Percentiles rank a stretch among this genome's conserved stretches.
phyloP scores from a whole-genome alignment of 23 tunicate species.

The Pegea sp. region DNA sequence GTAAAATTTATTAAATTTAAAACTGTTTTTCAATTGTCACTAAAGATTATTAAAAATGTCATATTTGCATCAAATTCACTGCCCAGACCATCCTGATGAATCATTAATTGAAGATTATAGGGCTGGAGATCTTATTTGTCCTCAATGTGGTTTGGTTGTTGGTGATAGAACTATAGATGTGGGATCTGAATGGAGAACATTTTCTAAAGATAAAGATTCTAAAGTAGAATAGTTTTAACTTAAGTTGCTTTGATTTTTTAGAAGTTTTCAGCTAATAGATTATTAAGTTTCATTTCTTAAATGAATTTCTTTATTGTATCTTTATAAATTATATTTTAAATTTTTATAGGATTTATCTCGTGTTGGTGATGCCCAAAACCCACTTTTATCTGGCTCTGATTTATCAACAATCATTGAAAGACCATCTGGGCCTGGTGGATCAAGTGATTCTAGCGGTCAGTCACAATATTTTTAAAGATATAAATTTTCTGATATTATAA shows the following conservation, averaged over 20 bases:
- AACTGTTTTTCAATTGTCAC: too few species aligned
- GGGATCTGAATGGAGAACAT: slow-evolving; percentile 98
- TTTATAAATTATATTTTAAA: too few species aligned
- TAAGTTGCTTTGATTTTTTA: too few species aligned
- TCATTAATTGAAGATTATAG: slow-evolving; percentile 88
- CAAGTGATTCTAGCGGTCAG: background rate
- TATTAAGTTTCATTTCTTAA: too few species aligned
- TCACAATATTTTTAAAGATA: background rate
- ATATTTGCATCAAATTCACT: slow-evolving; percentile 62
- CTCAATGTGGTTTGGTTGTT: slow-evolving; percentile 91
- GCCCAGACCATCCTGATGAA: slow-evolving; percentile 92
- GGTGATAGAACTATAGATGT: slow-evolving; percentile 98
- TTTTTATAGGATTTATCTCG: slow-evolving; percentile 78
- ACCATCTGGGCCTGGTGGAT: slow-evolving; percentile 47
- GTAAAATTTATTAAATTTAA: too few species aligned
- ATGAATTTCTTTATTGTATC: too few species aligned
- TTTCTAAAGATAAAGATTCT: slow-evolving; percentile 92
- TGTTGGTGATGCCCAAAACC: slow-evolving; percentile 97
- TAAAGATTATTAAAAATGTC: too few species aligned
- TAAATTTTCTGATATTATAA: too few species aligned
- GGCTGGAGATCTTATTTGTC: slow-evolving; percentile 97
- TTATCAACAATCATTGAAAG: slow-evolving; percentile 85
- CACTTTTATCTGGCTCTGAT: slow-evolving; percentile 86
- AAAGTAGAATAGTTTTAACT: too few species aligned
- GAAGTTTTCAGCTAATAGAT: too few species aligned